A percentile compares a stretch with the other conserved stretches of the same genome.
Evolutionary conservation across 2,113 vertebrate species (phyloP).

Genomic region (Oreocharis arfaki): DNA sequence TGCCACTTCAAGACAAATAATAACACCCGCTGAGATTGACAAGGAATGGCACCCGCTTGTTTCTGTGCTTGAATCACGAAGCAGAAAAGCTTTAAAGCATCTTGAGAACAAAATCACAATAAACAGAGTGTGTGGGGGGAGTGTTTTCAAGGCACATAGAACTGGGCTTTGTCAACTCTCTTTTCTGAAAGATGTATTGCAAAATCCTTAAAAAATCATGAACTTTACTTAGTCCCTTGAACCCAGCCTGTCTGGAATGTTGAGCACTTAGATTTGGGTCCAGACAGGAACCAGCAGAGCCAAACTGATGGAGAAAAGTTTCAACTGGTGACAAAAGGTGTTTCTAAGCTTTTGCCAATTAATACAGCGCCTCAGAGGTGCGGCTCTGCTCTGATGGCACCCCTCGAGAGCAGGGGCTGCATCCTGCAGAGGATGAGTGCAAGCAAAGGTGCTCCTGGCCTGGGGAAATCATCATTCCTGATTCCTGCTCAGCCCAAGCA

Average conservation of each 20-base stretch:
- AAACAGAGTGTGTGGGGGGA: not conserved
- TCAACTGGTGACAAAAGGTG: not conserved
- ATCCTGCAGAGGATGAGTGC: not conserved
- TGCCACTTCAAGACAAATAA: not conserved
- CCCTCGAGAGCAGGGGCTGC: not conserved
- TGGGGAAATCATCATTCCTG: accelerated
- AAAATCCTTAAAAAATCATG: not conserved
- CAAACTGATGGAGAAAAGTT: not conserved
- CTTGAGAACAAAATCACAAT: not conserved
- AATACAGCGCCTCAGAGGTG: not conserved
- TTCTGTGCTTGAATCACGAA: not conserved
- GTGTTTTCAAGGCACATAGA: not conserved
- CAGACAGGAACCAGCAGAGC: not conserved
- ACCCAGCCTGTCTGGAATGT: not conserved
- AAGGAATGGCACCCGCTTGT: not conserved
- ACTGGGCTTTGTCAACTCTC: not conserved
- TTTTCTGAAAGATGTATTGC: not conserved
- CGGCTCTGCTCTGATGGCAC: not conserved
- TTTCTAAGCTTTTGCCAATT: not conserved
- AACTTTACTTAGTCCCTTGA: not conserved
- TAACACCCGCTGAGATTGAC: not conserved
- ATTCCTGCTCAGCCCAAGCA: not conserved
- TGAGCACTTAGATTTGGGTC: not conserved
- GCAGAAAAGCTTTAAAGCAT: not conserved
- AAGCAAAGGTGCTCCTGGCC: not conserved